These are phyloP conservation scores for Ariolimax columbianus DNA, from an alignment of 2,888 invertebrate species.

Conservation along the genomic window DNA sequence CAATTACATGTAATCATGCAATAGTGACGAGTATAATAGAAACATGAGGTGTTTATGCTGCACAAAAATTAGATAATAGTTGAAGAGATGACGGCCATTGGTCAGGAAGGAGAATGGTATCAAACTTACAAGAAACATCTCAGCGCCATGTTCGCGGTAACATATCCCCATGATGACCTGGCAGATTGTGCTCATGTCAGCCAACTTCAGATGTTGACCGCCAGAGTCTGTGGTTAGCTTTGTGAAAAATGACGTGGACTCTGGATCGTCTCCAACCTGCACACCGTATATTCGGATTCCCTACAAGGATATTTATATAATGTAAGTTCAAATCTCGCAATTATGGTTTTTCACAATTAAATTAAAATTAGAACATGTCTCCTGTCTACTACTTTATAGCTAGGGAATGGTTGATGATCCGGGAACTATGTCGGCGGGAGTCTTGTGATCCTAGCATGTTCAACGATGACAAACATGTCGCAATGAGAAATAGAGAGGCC, in stretches of 20 bases:
- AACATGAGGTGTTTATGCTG: not conserved
- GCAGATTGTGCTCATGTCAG: conserved; percentile 68
- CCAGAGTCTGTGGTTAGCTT: conserved; percentile 63
- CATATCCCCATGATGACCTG: conserved; percentile 76
- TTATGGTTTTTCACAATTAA: too few relatives aligned
- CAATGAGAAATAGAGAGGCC: too few relatives aligned
- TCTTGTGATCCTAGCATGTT: too few relatives aligned
- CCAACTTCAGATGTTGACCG: conserved; percentile 70
- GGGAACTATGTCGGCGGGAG: too few relatives aligned
- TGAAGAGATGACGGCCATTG: not conserved
- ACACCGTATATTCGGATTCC: conserved; percentile 71
- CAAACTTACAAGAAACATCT: conserved; percentile 64
- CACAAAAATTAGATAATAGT: not conserved
- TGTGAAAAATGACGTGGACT: conserved; percentile 64
- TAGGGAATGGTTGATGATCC: too few relatives aligned
- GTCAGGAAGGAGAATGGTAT: not conserved
- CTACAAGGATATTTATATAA: conserved; percentile 58
- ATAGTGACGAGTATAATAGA: too few relatives aligned
- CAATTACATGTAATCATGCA: too few relatives aligned
- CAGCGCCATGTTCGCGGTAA: conserved; percentile 71
- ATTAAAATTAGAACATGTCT: too few relatives aligned
- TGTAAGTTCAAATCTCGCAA: not conserved
- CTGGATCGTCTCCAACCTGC: conserved; percentile 61
- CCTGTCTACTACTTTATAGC: too few relatives aligned
- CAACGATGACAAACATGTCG: too few relatives aligned